phyloP scores from a whole-genome alignment of 2,113 vertebrate genomes.

The Pollimyrus isidori region DNA sequence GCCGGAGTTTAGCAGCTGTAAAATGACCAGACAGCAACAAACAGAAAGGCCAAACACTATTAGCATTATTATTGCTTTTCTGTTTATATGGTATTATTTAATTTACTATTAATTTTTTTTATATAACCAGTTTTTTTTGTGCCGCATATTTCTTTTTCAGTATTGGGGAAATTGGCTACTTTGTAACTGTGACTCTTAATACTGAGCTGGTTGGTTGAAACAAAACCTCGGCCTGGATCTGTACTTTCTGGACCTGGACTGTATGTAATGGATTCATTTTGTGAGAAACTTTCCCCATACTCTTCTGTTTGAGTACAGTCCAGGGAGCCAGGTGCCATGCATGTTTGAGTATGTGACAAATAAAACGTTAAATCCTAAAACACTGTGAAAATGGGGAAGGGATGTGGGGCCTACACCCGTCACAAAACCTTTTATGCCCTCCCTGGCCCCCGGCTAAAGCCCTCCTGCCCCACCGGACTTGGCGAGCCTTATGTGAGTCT shows the following conservation, averaged over 20 bases:
- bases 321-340: neutral
- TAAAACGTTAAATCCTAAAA: neutral
- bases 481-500: slow-evolving; percentile 56
- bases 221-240: too few relatives aligned
- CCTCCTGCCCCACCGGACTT: slow-evolving; percentile 40
- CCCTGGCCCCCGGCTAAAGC: neutral
- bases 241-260: too few relatives aligned
- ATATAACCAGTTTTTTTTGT: neutral
- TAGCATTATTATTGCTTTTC: too few relatives aligned
- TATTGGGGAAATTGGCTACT: too few relatives aligned
- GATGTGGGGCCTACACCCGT: neutral
- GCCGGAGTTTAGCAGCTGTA: neutral
- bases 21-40: neutral
- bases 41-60: neutral
- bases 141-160: neutral
- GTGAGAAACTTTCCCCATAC: too few relatives aligned
- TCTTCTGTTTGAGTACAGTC: neutral
- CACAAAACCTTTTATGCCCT: neutral
- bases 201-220: too few relatives aligned
- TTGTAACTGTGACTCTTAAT: too few relatives aligned
- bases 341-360: neutral
- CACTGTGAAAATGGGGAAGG: neutral
- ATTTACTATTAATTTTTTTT: neutral
- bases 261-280: too few relatives aligned
- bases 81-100: neutral